Base-by-base conservation (phyloP, 2,797 vertebrate species). In the Discoglossus pictus region DNA sequence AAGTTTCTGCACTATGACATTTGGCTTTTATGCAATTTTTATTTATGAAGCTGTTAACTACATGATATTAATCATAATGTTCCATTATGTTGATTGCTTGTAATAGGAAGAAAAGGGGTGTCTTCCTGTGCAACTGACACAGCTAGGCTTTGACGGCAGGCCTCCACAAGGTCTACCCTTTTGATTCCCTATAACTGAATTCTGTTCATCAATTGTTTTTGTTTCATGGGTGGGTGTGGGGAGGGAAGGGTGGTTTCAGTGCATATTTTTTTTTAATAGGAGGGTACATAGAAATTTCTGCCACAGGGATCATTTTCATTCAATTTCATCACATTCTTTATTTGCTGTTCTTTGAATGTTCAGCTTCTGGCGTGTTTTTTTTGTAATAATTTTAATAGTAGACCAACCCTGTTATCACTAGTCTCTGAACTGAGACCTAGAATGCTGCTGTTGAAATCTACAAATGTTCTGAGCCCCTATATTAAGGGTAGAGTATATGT, bases 101-200 rank as follows among this genome's bases (percentile, higher is more conserved):
- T 98, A 96, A 97, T 98, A 98, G 96, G 96, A 98, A 95, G 94
- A 98, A 96, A 98, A 95, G 94, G 92, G 96, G 94, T 98, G 95
- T 99, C 96, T 96, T 97, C 96, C 93, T 96, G 96, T 98, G 94
- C 95, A 92, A 93, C 95, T 97, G 94, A 98, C 96, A 98, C 95
- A 96, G 97, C 95, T 99, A 98, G 95, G 94, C 96, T 97, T 97
- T 98, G 97, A 93, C 96, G 95, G 95, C 96, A 99, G 96, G 95
- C 95, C 95, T 98, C 96, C 96, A 98, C 94, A 98, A 99, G 96
- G 97, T 99, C 96, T 98, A 98, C 97, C 95, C 94, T 98, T 99
- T 94, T 98, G 94, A 98, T 99, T 98, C 93, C 94, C 94, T 98
- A 98, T 97, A 94, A 98, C 94, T 97, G 90, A 96, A 97, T 98